These are phyloP conservation scores for Puntigrus tetrazona DNA, from an alignment of 2,113 vertebrate genomes.

Conservation along the genomic window DNA sequence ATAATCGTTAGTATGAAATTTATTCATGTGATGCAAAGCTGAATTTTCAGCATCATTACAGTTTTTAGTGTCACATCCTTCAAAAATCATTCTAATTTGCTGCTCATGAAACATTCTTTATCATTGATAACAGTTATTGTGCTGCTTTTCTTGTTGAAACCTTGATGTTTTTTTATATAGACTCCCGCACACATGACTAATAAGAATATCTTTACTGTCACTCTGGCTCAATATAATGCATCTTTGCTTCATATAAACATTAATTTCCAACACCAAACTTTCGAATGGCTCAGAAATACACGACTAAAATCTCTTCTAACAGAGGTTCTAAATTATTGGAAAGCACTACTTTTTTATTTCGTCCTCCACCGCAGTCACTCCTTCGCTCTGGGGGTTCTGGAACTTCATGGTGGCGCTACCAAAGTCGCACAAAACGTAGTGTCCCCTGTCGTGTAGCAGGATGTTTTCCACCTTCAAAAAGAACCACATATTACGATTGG, in stretches of 20 bases:
- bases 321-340: too few relatives aligned
- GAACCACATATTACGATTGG: neutral
- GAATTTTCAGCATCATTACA: neutral
- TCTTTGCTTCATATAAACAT: neutral
- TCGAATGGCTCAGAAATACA: neutral
- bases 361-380: constrained; percentile 91
- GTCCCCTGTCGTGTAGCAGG: constrained; percentile 93
- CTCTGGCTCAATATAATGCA: neutral
- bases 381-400: constrained; percentile 93
- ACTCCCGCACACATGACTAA: neutral
- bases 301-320: too few relatives aligned
- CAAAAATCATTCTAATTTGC: neutral
- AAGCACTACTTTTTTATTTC: constrained; percentile 93
- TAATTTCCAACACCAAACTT: too few relatives aligned
- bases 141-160: neutral
- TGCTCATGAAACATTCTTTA: neutral
- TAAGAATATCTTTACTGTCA: neutral
- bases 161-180: too few relatives aligned
- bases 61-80: neutral
- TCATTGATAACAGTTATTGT: neutral
- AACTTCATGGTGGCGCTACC: constrained; percentile 96
- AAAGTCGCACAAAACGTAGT: constrained; percentile 98
- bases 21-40: neutral
- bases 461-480: constrained; percentile 93
- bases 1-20: neutral